Evolutionary conservation across 2,888 invertebrate species (phyloP).

Genomic region (Morpho achilles): DNA sequence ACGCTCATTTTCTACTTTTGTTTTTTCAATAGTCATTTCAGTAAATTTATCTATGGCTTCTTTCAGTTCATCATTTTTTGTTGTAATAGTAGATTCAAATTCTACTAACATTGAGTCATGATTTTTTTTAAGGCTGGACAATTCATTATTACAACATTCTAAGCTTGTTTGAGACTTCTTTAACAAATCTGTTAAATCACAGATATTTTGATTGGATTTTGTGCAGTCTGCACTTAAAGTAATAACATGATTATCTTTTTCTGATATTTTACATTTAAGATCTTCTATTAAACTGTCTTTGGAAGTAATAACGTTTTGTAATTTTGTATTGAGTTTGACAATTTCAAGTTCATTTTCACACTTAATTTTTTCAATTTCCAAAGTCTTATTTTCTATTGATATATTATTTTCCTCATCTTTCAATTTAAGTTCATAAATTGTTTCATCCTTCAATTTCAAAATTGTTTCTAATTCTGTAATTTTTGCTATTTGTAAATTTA

Average conservation of each 20-base stretch:
- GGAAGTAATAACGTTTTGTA: background rate
- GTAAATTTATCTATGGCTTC: conserved; percentile 45
- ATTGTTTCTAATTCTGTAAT: conserved; percentile 55
- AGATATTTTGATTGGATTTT: too few species aligned
- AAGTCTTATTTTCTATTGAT: conserved; percentile 38
- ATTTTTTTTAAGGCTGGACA: background rate
- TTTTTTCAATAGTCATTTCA: conserved; percentile 36
- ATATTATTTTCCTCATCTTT: background rate
- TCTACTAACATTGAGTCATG: background rate
- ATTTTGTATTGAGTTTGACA: background rate
- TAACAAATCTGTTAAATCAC: too few species aligned
- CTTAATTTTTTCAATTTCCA: conserved; percentile 52
- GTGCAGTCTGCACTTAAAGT: too few species aligned
- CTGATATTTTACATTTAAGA: too few species aligned
- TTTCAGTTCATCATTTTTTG: conserved; percentile 55
- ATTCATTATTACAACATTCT: too few species aligned
- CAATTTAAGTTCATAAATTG: background rate
- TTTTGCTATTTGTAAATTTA: conserved; percentile 44
- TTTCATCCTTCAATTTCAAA: conserved; percentile 43
- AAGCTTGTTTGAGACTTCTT: too few species aligned
- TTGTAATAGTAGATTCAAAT: conserved; percentile 38
- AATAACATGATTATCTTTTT: too few species aligned
- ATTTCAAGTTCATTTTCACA: conserved; percentile 5
- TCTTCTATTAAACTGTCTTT: too few species aligned
- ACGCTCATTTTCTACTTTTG: conserved; percentile 36